Evolutionary conservation across 2,797 vertebrate genomes (phyloP), one percentile per base, ranked within the genome.

Genomic region (Coregonus sp.): DNA sequence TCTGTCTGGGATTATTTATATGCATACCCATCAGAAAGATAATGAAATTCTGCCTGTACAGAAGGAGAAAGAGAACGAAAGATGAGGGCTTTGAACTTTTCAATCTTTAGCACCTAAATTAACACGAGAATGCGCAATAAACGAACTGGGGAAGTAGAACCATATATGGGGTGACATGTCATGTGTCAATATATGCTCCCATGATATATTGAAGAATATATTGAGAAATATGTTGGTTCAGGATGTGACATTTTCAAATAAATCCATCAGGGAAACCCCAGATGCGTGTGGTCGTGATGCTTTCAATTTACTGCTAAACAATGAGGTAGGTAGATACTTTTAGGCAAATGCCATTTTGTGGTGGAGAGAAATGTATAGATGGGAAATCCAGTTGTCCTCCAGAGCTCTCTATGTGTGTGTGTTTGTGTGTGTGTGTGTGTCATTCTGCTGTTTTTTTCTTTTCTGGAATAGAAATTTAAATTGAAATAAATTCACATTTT

Each of bases 191-290:
- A 3, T 59, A 12, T 59, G 56, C 18, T 59, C 56, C 15, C 4
- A 18, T 56, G 16, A 56, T 18, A 56, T 54, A 52, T 51, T 51
- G 14, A 51, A 51, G 50, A 51, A 51, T 54, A n/a, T 56, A 56
- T 59, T 59, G n/a, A 20, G 5, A 20, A n/a, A n/a, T 59, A n/a
- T 59, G 69, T 31, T 67, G 65, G 11, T 9, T 33, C 16, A 16
- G 33, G 74, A 70, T 25, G 69, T 73, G 78, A 76, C 63, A 69
- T 76, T 73, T 79, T 80, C 20, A 73, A 63, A 76, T 56, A 25
- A 67, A 65, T 59, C 35, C 74, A n/a, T 25, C 61, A 25, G 47
- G 25, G 16, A 76, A 76, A 76, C 31, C 12, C 61, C 35, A 80
- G 47, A 15, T 68, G 54, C 2, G 5, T 59, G 16, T 1, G 18